Evolutionary conservation across 2,113 vertebrate genomes (phyloP), one percentile per base, ranked within the genome.

Genomic region (Puma concolor): DNA sequence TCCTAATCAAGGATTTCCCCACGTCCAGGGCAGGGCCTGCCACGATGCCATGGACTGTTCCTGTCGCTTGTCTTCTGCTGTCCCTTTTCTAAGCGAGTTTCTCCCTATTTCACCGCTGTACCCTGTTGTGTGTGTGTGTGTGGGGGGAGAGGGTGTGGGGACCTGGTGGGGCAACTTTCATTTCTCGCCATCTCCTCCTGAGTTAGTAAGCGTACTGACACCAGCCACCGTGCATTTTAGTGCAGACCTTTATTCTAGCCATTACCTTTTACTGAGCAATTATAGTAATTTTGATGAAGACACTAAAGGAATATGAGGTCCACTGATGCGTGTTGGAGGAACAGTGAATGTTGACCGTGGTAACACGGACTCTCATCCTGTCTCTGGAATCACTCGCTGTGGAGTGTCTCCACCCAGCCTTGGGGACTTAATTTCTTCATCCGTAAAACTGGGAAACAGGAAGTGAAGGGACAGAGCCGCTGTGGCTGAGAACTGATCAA

Each of bases 41-140:
- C 21, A 1, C n/a, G 0, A 0, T 21, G 3, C 25, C 41, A 7
- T 4, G 25, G 6, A 14, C 27, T 4, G 1, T 25, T 8, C 41
- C 69, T 48, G 3, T 10, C 1, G 9, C 63, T 11, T 0, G 2
- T 63, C n/a, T n/a, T 13, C 60, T 16, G 2, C 10, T 41, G 36
- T 5, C 66, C 29, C 3, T 3, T 4, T 69, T 27, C 63, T 67
- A 9, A 29, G 2, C 0, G 5, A 25, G n/a, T 2, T 44, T 15
- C 29, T 21, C 9, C 1, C 23, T 36, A 1, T 33, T 7, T 29
- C 27, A 0, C 7, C 0, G 4, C 6, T 23, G 5, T 4, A 3
- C 12, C 0, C 25, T 3, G 48, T 48, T 72, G 36, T 52, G 33
- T 33, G 17, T 64, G 57, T 9, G 12, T 36, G 36, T 36, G 36